These are phyloP conservation scores for Neodiprion fabricii DNA, from an alignment of 1,140 invertebrate genomes.

Conservation along the genomic window DNA sequence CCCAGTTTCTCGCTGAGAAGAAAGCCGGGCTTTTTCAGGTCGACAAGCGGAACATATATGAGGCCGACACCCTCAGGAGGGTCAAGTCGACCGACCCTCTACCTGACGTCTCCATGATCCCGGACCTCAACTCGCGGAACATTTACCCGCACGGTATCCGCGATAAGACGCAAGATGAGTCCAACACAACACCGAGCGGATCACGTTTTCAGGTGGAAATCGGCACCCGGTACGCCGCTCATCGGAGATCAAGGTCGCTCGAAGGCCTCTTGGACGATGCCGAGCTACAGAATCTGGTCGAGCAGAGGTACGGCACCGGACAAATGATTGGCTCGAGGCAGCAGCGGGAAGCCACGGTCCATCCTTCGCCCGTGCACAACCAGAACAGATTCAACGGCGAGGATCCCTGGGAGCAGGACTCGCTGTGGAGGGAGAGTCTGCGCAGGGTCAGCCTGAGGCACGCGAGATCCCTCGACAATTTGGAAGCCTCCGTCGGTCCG, in stretches of 20 bases:
- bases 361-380: slow-evolving; percentile 23
- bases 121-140: slow-evolving; percentile 59
- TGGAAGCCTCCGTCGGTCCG: slow-evolving; percentile 62
- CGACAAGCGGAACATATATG: slow-evolving; percentile 79
- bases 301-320: slow-evolving; percentile 41
- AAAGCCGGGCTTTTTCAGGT: slow-evolving; percentile 66
- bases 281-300: slow-evolving; percentile 51
- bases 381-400: slow-evolving; percentile 60
- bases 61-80: slow-evolving; percentile 69
- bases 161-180: slow-evolving; percentile 47
- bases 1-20: slow-evolving; percentile 69
- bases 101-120: slow-evolving; percentile 35
- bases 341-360: slow-evolving; percentile 17
- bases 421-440: slow-evolving; percentile 79
- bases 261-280: slow-evolving; percentile 70
- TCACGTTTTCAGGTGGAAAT: slow-evolving; percentile 20
- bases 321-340: slow-evolving; percentile 10
- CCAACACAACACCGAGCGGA: slow-evolving; percentile 23
- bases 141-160: slow-evolving; percentile 60
- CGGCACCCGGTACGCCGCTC: slow-evolving; percentile 18
- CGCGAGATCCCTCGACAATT: slow-evolving; percentile 79
- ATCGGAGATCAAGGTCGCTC: slow-evolving; percentile 65
- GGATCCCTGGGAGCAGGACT: slow-evolving; percentile 84
- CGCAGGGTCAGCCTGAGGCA: slow-evolving; percentile 79
- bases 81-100: slow-evolving; percentile 61